Evolutionary conservation across 2,797 vertebrate genomes (phyloP), one percentile per base, ranked within the genome.

Genomic region (Alauda arvensis): DNA sequence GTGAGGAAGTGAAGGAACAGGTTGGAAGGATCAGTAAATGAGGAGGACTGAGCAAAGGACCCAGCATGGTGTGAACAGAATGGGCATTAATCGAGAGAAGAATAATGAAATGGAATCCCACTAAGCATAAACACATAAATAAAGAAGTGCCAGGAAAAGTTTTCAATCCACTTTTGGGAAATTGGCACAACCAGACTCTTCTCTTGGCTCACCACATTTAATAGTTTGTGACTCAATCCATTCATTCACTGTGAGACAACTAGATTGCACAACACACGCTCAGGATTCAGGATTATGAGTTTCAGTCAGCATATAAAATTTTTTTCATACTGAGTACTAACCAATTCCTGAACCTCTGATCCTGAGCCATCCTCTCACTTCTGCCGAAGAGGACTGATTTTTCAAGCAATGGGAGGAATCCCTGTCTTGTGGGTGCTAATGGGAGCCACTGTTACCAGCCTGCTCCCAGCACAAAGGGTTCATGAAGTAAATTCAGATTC

Each of bases 171-270:
- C 46, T 83, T 65, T 23, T 9, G 25, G 31, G 45, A 62, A 71
- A 39, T 71, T 3, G 12, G 40, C 33, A 25, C 18, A 18, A 31
- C 15, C 43, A 14, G 33, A 14, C 1, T 0, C 23, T 34, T 67
- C 59, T 67, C n/a, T 40, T 40, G 4, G 26, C 14, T 21, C 1
- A 5, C 25, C n/a, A 34, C 11, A 34, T 72, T 56, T 77, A 19
- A 10, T 34, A 51, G 19, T 11, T 81, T 8, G 1, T 62, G 43
- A 62, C 19, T 76, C 12, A 7, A 2, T 61, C 26, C 0, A 0
- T 62, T 31, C 4, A 2, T 66, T 85, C 7, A 0, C 14, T 3
- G 2, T 48, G 43, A 56, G 12, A 65, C 21, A 69, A 34, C 5
- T 7, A 21, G 20, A 53, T 59, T 10, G 11, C 29, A 60, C 33